These are phyloP conservation scores for Chrysocyon brachyurus DNA, from an alignment of 2,797 vertebrate genomes.

Conservation along the genomic window DNA sequence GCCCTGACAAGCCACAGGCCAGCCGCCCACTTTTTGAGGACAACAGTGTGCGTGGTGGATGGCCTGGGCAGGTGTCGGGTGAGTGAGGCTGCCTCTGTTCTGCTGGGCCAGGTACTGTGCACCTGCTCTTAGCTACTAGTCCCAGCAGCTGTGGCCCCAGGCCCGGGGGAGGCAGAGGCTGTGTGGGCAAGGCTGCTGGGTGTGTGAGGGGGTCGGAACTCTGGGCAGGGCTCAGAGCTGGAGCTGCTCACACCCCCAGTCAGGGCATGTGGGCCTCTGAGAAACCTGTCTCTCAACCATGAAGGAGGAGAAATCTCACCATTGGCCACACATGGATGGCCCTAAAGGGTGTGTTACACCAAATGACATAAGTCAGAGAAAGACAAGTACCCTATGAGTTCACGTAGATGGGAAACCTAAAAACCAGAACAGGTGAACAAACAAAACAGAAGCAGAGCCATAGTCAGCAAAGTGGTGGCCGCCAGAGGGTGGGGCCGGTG, in stretches of 20 bases:
- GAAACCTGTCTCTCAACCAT: background rate
- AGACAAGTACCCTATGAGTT: background rate
- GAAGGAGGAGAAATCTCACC: background rate
- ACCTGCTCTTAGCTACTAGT: too few species aligned
- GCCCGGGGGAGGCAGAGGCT: background rate
- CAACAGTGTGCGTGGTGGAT: rapidly evolving
- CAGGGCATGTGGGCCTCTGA: rapidly evolving
- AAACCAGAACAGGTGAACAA: background rate
- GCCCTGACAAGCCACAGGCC: rapidly evolving
- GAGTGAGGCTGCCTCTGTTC: background rate
- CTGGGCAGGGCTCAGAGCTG: background rate
- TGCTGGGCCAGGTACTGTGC: too few species aligned
- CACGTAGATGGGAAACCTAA: background rate
- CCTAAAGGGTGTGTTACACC: background rate
- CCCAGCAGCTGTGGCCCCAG: too few species aligned
- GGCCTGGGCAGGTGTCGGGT: rapidly evolving
- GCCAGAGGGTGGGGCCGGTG: background rate
- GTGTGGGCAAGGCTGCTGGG: too few species aligned
- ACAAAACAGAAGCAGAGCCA: background rate
- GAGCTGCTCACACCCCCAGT: background rate
- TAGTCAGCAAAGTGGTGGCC: too few species aligned
- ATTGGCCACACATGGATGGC: too few species aligned
- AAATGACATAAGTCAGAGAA: background rate
- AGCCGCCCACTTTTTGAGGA: too few species aligned
- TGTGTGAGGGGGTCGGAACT: background rate